Percentiles rank a stretch among this genome's conserved stretches.
These are phyloP conservation scores for Lepidocolaptes lacrymiger DNA, from an alignment of 2,797 vertebrate genomes.

Conservation along the genomic window DNA sequence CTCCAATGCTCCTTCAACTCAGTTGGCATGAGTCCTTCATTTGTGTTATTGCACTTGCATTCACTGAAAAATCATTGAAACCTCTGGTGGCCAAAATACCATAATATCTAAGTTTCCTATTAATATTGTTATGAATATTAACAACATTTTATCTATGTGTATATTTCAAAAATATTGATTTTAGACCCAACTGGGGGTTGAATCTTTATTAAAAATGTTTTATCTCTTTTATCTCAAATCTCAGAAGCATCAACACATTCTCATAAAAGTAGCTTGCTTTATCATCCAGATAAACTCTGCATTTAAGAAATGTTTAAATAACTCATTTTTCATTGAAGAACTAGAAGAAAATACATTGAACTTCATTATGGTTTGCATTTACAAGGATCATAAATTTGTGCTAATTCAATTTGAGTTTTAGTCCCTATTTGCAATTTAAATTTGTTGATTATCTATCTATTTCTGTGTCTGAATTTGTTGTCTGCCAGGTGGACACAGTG, in stretches of 20 bases:
- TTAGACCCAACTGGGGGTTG: neutral
- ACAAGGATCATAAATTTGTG: neutral
- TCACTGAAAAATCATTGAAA: neutral
- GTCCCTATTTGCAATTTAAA: neutral
- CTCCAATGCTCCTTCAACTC: neutral
- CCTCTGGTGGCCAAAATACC: neutral
- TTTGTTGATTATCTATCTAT: neutral
- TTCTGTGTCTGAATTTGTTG: neutral
- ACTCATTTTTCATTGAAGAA: neutral
- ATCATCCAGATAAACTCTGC: neutral
- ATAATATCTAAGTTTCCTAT: neutral
- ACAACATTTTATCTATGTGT: neutral
- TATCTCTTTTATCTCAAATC: neutral
- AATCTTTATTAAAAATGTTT: constrained; percentile 3
- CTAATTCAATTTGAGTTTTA: neutral
- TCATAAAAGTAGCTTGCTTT: neutral
- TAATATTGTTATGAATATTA: neutral
- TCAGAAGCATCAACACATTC: neutral
- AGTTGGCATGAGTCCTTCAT: neutral
- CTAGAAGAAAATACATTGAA: neutral
- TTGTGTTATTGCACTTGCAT: neutral
- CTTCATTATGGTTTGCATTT: neutral
- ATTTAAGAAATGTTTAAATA: constrained; percentile 5
- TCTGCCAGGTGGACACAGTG: neutral
- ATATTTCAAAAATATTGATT: neutral